phyloP scores from a whole-genome alignment of 2,888 invertebrate genomes.

The Anoplius nigerrimus region DNA sequence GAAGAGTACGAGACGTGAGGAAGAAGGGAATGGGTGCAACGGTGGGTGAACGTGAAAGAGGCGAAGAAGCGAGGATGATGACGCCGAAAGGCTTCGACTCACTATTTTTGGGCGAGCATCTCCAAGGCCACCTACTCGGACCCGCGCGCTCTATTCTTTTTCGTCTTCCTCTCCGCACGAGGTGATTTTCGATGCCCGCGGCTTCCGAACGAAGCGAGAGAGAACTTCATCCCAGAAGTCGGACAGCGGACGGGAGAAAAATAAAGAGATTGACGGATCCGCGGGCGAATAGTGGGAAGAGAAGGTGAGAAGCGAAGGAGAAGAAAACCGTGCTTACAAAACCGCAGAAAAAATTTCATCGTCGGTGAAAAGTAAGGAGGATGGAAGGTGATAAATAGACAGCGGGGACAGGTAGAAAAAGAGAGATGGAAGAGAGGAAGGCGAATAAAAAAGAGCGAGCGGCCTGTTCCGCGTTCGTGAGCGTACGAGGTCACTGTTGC shows the following conservation, averaged over 20 bases:
- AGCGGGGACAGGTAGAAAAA: too few species aligned
- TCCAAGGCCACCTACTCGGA: slow-evolving; percentile 52
- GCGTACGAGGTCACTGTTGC: too few species aligned
- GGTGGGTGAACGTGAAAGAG: slow-evolving; percentile 4
- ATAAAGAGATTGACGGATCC: too few species aligned
- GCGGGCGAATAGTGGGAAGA: too few species aligned
- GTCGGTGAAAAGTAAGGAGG: background rate
- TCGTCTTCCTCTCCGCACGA: slow-evolving; percentile 30
- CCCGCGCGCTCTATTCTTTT: slow-evolving; percentile 21
- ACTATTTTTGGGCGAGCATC: slow-evolving; percentile 61
- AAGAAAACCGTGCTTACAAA: too few species aligned
- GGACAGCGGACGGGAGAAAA: background rate
- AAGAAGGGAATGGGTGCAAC: slow-evolving; percentile 4
- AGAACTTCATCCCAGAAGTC: slow-evolving; percentile 2
- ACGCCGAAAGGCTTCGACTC: slow-evolving; percentile 15
- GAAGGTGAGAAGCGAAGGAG: too few species aligned
- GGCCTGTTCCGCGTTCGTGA: too few species aligned
- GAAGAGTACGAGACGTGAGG: background rate
- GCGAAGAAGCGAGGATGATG: slow-evolving; percentile 11
- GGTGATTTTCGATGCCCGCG: slow-evolving; percentile 33
- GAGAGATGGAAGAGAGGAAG: background rate
- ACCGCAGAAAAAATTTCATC: too few species aligned
- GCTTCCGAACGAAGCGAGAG: slow-evolving; percentile 23
- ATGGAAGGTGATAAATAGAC: too few species aligned
- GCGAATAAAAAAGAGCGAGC: background rate